phyloP scores from a whole-genome alignment of 2,888 invertebrate species.

The Phanerotoma sp. region DNA sequence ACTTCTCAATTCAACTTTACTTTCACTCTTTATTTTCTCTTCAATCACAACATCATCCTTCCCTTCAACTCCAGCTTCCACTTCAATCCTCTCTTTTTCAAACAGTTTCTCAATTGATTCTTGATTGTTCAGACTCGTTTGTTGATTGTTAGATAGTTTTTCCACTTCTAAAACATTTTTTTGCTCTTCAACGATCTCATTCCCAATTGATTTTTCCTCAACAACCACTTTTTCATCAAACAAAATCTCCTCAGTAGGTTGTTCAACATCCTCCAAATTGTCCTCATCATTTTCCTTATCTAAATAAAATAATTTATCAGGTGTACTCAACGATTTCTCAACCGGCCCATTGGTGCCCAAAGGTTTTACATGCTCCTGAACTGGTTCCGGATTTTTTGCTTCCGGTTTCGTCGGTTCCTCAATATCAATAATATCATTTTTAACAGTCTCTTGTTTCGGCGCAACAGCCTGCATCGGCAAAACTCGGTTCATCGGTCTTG shows the following conservation, averaged over 20 bases:
- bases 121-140: too few relatives aligned
- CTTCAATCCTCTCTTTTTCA: too few relatives aligned
- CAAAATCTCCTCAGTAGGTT: too few relatives aligned
- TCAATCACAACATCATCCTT: neutral
- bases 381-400: too few relatives aligned
- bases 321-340: neutral
- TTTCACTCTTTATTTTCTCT: constrained; percentile 10
- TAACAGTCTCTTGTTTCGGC: constrained; percentile 59
- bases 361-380: too few relatives aligned
- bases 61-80: neutral
- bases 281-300: neutral
- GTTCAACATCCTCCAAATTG: neutral
- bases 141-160: too few relatives aligned
- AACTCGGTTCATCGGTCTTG: constrained; percentile 76
- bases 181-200: constrained; percentile 2
- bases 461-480: constrained; percentile 74
- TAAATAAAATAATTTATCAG: constrained; percentile 7
- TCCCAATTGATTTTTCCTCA: constrained; percentile 5
- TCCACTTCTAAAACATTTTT: constrained; percentile 1
- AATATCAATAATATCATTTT: constrained; percentile 38
- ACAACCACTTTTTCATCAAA: constrained; percentile 4
- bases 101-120: too few relatives aligned
- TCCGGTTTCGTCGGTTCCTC: constrained; percentile 49
- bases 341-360: neutral
- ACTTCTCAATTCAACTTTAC: too few relatives aligned